These are phyloP conservation scores for Periplaneta americana DNA, from an alignment of 1,140 invertebrate genomes.

Conservation along the genomic window DNA sequence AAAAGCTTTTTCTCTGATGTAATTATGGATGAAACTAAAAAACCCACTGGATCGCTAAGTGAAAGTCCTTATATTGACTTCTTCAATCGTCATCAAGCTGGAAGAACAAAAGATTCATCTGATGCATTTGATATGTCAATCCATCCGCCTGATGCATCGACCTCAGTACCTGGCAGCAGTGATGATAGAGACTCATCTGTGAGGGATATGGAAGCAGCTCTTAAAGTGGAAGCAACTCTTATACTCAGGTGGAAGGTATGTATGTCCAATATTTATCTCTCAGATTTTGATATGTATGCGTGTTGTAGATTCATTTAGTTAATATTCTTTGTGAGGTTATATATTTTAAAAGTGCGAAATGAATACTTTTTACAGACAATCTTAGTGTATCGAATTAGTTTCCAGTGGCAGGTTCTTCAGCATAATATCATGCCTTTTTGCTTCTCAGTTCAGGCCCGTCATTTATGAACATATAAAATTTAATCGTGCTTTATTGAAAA, in stretches of 20 bases:
- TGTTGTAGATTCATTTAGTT: too few species aligned
- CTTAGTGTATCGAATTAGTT: too few species aligned
- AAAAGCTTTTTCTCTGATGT: conserved; percentile 24
- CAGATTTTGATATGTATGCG: too few species aligned
- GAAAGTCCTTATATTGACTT: conserved; percentile 10
- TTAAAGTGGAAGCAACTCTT: not conserved
- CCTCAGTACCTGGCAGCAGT: not conserved
- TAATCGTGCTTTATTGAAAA: too few species aligned
- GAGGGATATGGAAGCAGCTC: not conserved
- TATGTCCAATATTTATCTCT: too few species aligned
- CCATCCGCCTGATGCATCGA: conserved; percentile 13
- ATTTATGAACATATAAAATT: too few species aligned
- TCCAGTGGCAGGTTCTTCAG: too few species aligned
- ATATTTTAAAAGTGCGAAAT: too few species aligned
- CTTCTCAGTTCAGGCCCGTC: too few species aligned
- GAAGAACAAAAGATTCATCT: not conserved
- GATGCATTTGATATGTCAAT: not conserved
- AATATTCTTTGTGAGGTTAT: too few species aligned
- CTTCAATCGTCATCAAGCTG: conserved; percentile 1
- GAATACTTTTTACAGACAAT: too few species aligned
- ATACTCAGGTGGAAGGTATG: conserved; percentile 7
- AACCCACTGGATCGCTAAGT: conserved; percentile 1
- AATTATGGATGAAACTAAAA: conserved; percentile 23
- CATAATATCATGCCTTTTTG: too few species aligned
- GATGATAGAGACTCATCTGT: conserved; percentile 12